Base-by-base conservation (phyloP, 2,113 vertebrate genomes). In the Hippocampus zosterae region DNA sequence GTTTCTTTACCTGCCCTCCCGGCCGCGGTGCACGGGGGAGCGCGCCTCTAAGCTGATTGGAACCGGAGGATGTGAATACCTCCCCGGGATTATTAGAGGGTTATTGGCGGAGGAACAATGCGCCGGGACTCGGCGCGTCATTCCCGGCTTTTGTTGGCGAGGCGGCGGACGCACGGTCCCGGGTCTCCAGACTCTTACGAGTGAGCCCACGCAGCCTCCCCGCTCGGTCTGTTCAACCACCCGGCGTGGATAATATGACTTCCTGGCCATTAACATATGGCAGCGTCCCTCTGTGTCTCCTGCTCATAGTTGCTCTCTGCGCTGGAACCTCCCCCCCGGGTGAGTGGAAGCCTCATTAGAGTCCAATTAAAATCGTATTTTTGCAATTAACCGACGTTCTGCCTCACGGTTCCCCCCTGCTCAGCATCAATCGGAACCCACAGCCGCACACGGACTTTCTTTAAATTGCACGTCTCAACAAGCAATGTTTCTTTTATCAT, bases 241-340 rank as follows among this genome's bases (percentile, higher is more conserved):
- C 67, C 85, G 75, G 82, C 59, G 87, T 76, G 90, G 81, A 82
- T 70, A 90, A 84, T 78, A 91, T 93, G 92, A 92, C 88, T 88
- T 85, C 91, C 88, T 89, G 92, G 85, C 83, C 84, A 70, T 86
- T 77, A 65, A 70, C 68, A 70, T 71, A 75, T 88, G 78, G 81
- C 79, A 80, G 78, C 80, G 80, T 86, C 77, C 76, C 73, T 80
- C 85, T 85, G 79, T 75, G 77, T 77, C 69, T 85, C 67, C 71
- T 87, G 78, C 78, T 91, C 61, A 46, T 68, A 69, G 60, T 74
- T 71, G 42, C 73, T 62, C 73, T 78, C 77, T 64, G 76, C 79
- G 65, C 80, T 23, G 72, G 48, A 80, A 74, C 79, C 69, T 85
- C 81, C 77, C 55, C 55, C 42, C 68, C 85, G 56, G 91, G 92